phyloP scores from a whole-genome alignment of 1,140 invertebrate species.

The Metopolophium dirhodum region DNA sequence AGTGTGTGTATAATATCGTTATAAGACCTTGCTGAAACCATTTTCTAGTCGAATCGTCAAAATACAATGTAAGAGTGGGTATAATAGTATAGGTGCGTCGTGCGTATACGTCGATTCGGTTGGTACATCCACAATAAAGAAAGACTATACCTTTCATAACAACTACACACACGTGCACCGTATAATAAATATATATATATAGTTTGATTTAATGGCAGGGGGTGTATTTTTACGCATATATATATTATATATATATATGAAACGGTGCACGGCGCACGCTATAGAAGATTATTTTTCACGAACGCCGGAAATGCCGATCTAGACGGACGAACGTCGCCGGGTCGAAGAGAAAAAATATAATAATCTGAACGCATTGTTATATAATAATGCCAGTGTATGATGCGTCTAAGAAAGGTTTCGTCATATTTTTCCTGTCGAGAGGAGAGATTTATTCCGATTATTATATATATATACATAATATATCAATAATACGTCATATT shows the following conservation, averaged over 20 bases:
- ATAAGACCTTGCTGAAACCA: neutral
- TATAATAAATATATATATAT: neutral
- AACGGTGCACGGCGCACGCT: neutral
- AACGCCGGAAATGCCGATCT: neutral
- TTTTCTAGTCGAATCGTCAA: neutral
- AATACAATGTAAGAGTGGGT: neutral
- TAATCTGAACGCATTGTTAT: neutral
- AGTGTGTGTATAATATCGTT: neutral
- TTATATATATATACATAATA: neutral
- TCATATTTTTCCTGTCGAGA: neutral
- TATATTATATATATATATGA: neutral
- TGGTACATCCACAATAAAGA: neutral
- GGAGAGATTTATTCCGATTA: neutral
- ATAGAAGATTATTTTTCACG: neutral
- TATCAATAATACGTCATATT: neutral
- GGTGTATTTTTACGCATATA: neutral
- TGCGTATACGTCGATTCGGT: neutral
- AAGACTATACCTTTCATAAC: neutral
- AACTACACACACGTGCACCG: neutral
- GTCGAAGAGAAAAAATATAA: neutral
- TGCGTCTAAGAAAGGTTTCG: neutral
- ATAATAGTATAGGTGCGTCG: neutral
- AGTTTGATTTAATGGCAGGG: neutral
- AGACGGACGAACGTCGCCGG: neutral
- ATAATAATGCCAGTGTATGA: neutral